These are phyloP conservation scores for Drosophila ohnishii DNA, from an alignment of 1,140 invertebrate genomes.

Conservation along the genomic window DNA sequence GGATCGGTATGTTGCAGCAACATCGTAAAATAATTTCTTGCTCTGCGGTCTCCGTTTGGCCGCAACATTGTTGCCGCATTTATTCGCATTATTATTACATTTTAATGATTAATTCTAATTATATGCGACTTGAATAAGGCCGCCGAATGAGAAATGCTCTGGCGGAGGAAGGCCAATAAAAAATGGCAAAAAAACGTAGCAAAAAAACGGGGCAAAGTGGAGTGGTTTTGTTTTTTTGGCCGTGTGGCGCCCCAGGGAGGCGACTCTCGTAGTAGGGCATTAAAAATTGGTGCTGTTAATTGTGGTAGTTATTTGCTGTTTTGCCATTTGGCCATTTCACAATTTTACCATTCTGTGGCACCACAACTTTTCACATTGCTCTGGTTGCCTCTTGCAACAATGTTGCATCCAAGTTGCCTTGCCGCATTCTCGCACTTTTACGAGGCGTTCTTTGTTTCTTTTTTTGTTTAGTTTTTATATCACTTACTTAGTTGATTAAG, in stretches of 20 bases:
- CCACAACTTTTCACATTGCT: conserved; percentile 45
- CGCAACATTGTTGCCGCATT: conserved; percentile 78
- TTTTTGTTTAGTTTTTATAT: conserved; percentile 34
- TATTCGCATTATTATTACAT: conserved; percentile 82
- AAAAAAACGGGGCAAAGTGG: conserved; percentile 13
- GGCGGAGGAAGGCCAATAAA: conserved; percentile 20
- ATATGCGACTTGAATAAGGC: conserved; percentile 76
- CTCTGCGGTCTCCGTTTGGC: conserved; percentile 37
- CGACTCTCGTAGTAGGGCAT: conserved; percentile 41
- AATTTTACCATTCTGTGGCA: conserved; percentile 47
- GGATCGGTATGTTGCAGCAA: conserved; percentile 42
- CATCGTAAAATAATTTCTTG: conserved; percentile 74
- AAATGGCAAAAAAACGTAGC: background rate
- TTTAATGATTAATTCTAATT: conserved; percentile 83
- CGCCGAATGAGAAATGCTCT: conserved; percentile 36
- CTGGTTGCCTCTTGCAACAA: conserved; percentile 45
- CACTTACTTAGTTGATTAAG: conserved; percentile 77
- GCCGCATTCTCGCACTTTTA: conserved; percentile 66
- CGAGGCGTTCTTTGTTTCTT: conserved; percentile 43
- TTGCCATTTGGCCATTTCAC: conserved; percentile 63
- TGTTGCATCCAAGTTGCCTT: conserved; percentile 57
- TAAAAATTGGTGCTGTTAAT: conserved; percentile 78
- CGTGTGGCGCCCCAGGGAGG: conserved; percentile 55
- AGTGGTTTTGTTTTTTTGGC: conserved; percentile 12
- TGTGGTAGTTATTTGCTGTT: conserved; percentile 78